Evolutionary conservation across 2,888 invertebrate genomes (phyloP).

Genomic region (Poecilus cupreus): DNA sequence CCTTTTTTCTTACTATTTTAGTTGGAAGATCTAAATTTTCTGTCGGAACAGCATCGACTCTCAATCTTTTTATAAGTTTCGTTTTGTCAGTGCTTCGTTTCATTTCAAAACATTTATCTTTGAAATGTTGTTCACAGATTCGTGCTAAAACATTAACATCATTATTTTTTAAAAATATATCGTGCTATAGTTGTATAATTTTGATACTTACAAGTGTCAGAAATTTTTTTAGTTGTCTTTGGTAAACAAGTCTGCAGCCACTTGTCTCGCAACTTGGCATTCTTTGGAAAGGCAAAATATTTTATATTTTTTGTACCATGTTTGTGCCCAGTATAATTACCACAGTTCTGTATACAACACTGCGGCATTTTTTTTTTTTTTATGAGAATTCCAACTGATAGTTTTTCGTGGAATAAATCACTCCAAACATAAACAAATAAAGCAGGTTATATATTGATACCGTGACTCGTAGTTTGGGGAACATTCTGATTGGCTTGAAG

Average conservation of each 20-base stretch:
- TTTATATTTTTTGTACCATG: not conserved
- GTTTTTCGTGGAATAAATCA: too few relatives aligned
- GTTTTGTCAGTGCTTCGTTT: not conserved
- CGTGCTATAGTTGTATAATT: not conserved
- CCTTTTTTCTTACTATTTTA: not conserved
- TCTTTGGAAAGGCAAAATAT: not conserved
- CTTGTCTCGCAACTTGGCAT: not conserved
- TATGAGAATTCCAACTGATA: too few relatives aligned
- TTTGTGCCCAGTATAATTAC: not conserved
- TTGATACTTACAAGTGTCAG: not conserved
- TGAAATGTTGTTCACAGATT: not conserved
- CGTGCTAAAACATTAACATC: not conserved
- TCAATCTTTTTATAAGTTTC: not conserved
- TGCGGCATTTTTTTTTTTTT: not conserved
- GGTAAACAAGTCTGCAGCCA: not conserved
- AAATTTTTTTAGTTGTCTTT: not conserved
- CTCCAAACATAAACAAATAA: too few relatives aligned
- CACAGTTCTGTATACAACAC: not conserved
- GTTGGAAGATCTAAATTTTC: not conserved
- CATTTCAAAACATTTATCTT: not conserved
- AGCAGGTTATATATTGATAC: too few relatives aligned
- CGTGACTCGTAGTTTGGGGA: too few relatives aligned
- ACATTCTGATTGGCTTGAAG: too few relatives aligned
- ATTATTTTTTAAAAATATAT: not conserved
- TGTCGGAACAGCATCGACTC: not conserved